phyloP scores from a whole-genome alignment of 2,113 vertebrate species.

The Microtus montanus region DNA sequence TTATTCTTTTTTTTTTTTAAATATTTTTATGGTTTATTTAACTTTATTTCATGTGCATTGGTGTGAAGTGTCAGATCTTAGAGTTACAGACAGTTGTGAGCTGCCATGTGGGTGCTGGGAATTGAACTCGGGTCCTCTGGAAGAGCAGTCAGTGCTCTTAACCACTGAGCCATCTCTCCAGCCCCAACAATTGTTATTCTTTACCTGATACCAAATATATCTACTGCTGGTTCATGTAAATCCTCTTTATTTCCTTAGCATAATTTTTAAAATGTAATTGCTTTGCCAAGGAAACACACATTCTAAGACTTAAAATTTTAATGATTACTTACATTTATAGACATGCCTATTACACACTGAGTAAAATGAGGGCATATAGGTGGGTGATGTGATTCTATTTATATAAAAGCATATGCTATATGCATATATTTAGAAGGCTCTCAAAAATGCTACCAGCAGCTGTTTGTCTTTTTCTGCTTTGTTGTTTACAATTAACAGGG shows the following conservation, averaged over 20 bases:
- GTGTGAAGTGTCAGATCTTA: too few species aligned
- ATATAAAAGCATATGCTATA: constrained; percentile 33
- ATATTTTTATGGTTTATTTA: too few species aligned
- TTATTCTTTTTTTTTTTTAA: too few species aligned
- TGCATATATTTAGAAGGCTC: background rate
- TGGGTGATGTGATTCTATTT: background rate
- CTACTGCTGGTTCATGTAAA: background rate
- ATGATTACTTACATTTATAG: background rate
- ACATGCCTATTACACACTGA: background rate
- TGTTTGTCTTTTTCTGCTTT: background rate
- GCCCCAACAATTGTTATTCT: constrained; percentile 16
- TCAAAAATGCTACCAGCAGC: constrained; percentile 14
- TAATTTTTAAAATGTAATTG: background rate
- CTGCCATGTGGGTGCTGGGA: too few species aligned
- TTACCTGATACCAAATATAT: constrained; percentile 17
- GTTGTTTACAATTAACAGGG: constrained; percentile 15
- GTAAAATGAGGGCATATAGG: constrained; percentile 16
- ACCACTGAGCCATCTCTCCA: too few species aligned
- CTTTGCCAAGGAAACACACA: background rate
- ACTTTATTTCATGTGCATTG: too few species aligned
- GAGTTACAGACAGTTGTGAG: too few species aligned
- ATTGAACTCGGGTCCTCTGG: too few species aligned
- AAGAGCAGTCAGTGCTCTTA: too few species aligned
- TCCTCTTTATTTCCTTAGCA: background rate
- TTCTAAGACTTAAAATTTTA: background rate